Evolutionary conservation across 2,888 invertebrate species (phyloP).

Genomic region (Eupithecia insigniata): DNA sequence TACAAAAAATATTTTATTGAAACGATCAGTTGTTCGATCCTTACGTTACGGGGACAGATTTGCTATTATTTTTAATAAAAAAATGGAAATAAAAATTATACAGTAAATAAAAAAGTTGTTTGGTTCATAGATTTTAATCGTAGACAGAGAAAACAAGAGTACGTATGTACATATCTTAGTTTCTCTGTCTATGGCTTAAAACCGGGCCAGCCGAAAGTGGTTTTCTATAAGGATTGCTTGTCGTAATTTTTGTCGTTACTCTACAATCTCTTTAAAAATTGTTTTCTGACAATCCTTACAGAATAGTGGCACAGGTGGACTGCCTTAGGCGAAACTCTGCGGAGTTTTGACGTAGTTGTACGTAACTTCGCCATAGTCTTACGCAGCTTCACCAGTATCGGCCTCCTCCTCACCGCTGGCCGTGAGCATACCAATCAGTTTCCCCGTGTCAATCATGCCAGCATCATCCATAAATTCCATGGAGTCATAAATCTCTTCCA

Average conservation of each 20-base stretch:
- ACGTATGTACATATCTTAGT: neutral
- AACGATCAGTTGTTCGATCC: conserved; percentile 41
- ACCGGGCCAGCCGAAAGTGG: neutral
- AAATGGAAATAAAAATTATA: conserved; percentile 81
- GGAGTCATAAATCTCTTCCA: conserved; percentile 96
- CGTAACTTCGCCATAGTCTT: conserved; percentile 17
- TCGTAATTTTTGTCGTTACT: neutral
- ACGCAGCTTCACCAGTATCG: conserved; percentile 72
- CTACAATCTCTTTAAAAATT: neutral
- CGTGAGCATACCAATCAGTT: conserved; percentile 94
- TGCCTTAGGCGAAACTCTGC: conserved; percentile 19
- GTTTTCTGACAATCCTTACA: conserved; percentile 34
- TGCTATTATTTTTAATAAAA: conserved; percentile 81
- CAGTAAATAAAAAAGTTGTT: conserved; percentile 72
- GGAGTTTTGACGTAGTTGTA: conserved; percentile 25
- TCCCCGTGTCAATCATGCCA: conserved; percentile 94
- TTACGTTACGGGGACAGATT: conserved; percentile 55
- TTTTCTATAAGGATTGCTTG: neutral
- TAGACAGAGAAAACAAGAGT: neutral
- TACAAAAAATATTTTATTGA: conserved; percentile 46
- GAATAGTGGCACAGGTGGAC: conserved; percentile 51
- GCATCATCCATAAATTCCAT: conserved; percentile 94
- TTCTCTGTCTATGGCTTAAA: neutral
- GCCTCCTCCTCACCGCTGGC: conserved; percentile 94
- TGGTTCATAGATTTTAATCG: conserved; percentile 69